These are phyloP conservation scores for Strix aluco DNA, from an alignment of 2,113 vertebrate species.

Conservation along the genomic window DNA sequence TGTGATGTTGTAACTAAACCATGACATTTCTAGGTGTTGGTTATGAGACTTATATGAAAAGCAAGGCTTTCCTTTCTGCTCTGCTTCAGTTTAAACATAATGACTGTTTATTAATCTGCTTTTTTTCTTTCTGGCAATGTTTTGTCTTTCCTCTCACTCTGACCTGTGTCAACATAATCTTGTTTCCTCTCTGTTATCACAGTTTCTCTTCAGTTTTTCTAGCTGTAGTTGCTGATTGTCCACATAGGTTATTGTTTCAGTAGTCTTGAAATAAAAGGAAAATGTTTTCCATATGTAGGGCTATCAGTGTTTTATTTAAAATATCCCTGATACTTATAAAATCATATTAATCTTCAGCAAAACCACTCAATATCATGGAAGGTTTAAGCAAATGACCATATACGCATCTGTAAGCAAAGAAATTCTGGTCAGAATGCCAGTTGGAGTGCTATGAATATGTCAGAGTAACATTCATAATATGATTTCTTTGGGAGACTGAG, in stretches of 20 bases:
- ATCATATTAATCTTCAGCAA: not conserved
- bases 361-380: not conserved
- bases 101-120: not conserved
- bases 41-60: not conserved
- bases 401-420: not conserved
- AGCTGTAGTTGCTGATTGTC: not conserved
- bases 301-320: not conserved
- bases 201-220: not conserved
- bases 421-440: conserved; percentile 12
- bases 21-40: conserved; percentile 18
- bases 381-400: not conserved
- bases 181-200: not conserved
- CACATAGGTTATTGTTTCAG: not conserved
- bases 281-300: not conserved
- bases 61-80: not conserved
- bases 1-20: conserved; percentile 50
- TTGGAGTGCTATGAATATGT: not conserved
- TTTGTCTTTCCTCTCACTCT: not conserved
- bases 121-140: not conserved
- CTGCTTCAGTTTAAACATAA: not conserved
- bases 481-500: conserved; percentile 59
- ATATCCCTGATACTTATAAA: not conserved
- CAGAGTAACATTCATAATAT: conserved; percentile 31
- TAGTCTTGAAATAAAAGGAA: not conserved
- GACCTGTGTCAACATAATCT: not conserved